Percentiles rank a stretch among this genome's conserved stretches.
Evolutionary conservation across 2,113 vertebrate species (phyloP).

Genomic region (Nothoprocta pentlandii): DNA sequence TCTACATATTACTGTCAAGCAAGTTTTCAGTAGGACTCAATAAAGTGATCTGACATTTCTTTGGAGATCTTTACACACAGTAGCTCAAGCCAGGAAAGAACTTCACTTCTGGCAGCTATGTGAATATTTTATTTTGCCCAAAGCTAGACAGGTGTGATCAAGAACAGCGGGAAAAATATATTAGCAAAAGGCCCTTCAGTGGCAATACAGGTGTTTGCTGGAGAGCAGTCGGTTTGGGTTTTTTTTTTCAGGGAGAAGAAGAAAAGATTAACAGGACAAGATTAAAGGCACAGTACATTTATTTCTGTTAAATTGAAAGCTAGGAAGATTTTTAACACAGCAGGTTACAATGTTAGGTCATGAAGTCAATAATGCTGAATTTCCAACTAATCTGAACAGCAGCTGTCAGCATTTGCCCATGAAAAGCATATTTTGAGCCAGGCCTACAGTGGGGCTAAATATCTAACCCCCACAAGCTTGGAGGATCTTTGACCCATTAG

Average conservation of each 20-base stretch:
- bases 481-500: not conserved
- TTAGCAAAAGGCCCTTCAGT: constrained; percentile 59
- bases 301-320: not conserved
- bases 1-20: constrained; percentile 82
- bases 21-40: constrained; percentile 86
- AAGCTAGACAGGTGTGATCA: constrained; percentile 89
- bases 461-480: not conserved
- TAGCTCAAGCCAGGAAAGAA: constrained; percentile 83
- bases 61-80: constrained; percentile 81
- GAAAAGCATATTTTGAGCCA: not conserved
- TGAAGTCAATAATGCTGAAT: not conserved
- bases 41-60: constrained; percentile 85
- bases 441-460: not conserved
- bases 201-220: constrained; percentile 75
- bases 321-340: not conserved
- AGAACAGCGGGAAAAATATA: constrained; percentile 34
- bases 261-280: not conserved
- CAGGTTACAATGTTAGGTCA: not conserved
- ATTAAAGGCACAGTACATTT: constrained; percentile 65
- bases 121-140: constrained; percentile 80
- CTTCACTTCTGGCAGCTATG: constrained; percentile 76
- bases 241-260: not conserved
- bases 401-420: not conserved
- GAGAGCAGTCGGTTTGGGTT: not conserved
- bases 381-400: not conserved